phyloP scores from a whole-genome alignment of 2,113 vertebrate genomes.

The Oncorhynchus gorbuscha region DNA sequence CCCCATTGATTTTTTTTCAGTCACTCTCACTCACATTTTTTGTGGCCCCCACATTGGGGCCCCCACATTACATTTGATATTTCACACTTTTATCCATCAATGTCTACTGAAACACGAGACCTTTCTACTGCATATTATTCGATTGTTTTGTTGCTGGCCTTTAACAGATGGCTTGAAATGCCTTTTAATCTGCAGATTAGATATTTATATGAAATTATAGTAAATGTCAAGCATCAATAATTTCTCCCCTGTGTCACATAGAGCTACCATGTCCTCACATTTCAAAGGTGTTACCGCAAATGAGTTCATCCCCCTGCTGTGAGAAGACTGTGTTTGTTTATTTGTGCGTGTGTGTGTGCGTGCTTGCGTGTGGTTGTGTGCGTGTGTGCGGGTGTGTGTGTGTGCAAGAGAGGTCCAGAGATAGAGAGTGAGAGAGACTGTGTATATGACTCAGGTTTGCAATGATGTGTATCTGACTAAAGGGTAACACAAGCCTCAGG shows the following conservation, averaged over 20 bases:
- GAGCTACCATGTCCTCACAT: not conserved
- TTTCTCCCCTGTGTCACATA: not conserved
- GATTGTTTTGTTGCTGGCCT: constrained; percentile 14
- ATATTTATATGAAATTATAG: constrained; percentile 40
- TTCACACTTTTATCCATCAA: not conserved
- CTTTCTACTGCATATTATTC: not conserved
- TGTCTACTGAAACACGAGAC: not conserved
- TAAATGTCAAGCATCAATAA: constrained; percentile 2
- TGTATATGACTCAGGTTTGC: too few species aligned
- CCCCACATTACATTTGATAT: not conserved
- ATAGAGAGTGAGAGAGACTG: too few species aligned
- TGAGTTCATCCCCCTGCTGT: not conserved
- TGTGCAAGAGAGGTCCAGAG: too few species aligned
- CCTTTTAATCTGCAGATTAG: constrained; percentile 58
- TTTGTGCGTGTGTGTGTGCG: not conserved
- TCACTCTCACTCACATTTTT: too few species aligned
- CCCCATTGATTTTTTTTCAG: too few species aligned
- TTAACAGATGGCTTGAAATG: constrained; percentile 48
- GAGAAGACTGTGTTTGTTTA: constrained; percentile 4
- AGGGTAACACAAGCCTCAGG: constrained; percentile 38
- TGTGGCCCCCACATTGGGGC: not conserved
- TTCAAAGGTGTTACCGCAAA: not conserved
- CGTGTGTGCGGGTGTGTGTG: constrained; percentile 6
- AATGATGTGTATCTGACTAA: constrained; percentile 4
- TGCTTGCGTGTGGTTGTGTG: not conserved